Conservation (phyloP, 2,113 vertebrate species). For the Lepisosteus oculatus region DNA sequence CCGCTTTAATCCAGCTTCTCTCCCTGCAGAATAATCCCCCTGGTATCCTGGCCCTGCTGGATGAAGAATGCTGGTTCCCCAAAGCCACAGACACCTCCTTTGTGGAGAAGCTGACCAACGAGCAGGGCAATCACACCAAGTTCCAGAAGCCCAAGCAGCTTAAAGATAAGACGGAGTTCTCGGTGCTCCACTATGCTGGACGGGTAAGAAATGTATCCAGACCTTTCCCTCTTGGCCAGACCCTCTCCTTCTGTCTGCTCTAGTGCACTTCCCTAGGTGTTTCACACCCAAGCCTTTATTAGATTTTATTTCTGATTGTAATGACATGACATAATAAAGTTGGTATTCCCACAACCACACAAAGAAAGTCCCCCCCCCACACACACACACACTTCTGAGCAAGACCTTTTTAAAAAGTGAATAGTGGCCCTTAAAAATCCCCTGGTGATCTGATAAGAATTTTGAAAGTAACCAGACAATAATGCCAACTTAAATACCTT, state of each 20-base stretch:
- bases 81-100: constrained; percentile 96
- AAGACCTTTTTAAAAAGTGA: too few relatives aligned
- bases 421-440: too few relatives aligned
- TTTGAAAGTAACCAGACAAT: too few relatives aligned
- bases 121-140: constrained; percentile 87
- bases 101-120: constrained; percentile 85
- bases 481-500: too few relatives aligned
- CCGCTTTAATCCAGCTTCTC: not conserved
- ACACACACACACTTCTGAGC: too few relatives aligned
- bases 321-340: not conserved
- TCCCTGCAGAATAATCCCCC: constrained; percentile 86
- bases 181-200: constrained; percentile 91
- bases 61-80: constrained; percentile 98
- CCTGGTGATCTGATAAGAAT: too few relatives aligned
- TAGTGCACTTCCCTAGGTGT: too few relatives aligned
- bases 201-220: constrained; percentile 65
- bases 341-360: too few relatives aligned
- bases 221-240: not conserved
- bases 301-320: not conserved
- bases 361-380: too few relatives aligned
- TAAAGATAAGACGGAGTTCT: constrained; percentile 96
- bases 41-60: constrained; percentile 89
- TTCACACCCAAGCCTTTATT: too few relatives aligned
- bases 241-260: too few relatives aligned
- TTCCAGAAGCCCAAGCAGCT: constrained; percentile 94